Conservation (phyloP, 2,113 vertebrate genomes). For the Dicentrarchus labrax region DNA sequence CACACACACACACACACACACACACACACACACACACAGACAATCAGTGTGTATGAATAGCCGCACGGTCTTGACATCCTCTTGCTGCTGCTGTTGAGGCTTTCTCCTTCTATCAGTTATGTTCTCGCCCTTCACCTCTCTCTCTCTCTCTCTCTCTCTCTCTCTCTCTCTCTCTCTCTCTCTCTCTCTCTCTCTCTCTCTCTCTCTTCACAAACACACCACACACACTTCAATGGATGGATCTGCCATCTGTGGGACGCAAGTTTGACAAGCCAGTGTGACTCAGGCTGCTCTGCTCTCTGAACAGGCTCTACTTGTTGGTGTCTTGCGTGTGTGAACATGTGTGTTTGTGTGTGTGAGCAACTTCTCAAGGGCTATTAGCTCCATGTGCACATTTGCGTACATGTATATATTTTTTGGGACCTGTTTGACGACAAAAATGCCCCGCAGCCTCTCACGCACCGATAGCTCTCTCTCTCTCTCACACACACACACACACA, state of each 20-base stretch:
- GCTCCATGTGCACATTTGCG: conserved; percentile 22
- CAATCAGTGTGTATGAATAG: neutral
- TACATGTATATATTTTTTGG: conserved; percentile 30
- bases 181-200: conserved; percentile 9
- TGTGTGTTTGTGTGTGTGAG: conserved; percentile 23
- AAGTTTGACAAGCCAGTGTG: conserved; percentile 69
- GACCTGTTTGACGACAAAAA: conserved; percentile 57
- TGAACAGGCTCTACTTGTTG: conserved; percentile 82
- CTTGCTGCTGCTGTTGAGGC: conserved; percentile 1
- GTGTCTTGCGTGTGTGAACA: conserved; percentile 13
- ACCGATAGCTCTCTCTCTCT: too few species aligned
- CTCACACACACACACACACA: conserved; percentile 30
- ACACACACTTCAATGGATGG: neutral
- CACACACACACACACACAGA: neutral
- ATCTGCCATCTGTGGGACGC: conserved; percentile 50
- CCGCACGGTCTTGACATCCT: neutral
- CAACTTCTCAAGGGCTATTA: neutral
- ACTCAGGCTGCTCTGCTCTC: conserved; percentile 59
- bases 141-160: conserved; percentile 1
- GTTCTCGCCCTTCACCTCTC: conserved; percentile 16
- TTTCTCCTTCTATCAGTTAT: conserved; percentile 20
- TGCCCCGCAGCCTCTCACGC: conserved; percentile 3
- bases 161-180: neutral
- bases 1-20: neutral
- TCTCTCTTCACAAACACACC: neutral